Conservation (phyloP, 2,113 vertebrate genomes). For the Calidris pugnax region DNA sequence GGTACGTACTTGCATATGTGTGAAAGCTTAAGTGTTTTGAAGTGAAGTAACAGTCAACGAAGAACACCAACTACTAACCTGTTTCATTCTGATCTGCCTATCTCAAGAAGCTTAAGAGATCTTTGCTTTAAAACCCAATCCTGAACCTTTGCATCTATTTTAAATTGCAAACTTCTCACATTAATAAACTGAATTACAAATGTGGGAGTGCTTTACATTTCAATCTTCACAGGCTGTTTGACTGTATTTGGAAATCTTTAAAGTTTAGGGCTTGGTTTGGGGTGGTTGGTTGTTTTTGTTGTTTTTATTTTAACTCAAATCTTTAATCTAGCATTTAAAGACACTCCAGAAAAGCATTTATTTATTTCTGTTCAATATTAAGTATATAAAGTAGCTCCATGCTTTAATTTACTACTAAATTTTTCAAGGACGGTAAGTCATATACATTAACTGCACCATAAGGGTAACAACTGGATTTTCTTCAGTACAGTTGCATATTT, state of each 20-base stretch:
- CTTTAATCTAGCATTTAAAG: background rate
- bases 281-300: too few relatives aligned
- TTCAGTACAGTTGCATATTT: background rate
- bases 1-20: background rate
- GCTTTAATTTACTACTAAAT: background rate
- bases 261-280: background rate
- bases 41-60: background rate
- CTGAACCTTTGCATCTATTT: background rate
- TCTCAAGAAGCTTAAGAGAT: background rate
- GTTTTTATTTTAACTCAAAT: background rate
- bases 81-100: background rate
- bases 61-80: background rate
- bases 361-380: background rate
- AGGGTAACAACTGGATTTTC: background rate
- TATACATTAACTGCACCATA: background rate
- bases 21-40: background rate
- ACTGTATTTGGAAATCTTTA: background rate
- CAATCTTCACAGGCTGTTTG: background rate
- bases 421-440: background rate
- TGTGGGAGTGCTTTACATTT: background rate
- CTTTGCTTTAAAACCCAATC: background rate
- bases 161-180: background rate
- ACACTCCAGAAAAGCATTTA: background rate
- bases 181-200: background rate
- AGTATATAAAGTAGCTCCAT: background rate